Percentiles rank a stretch among this genome's conserved stretches.
phyloP scores from a whole-genome alignment of 2,113 vertebrate species.

The Rattus norvegicus region DNA sequence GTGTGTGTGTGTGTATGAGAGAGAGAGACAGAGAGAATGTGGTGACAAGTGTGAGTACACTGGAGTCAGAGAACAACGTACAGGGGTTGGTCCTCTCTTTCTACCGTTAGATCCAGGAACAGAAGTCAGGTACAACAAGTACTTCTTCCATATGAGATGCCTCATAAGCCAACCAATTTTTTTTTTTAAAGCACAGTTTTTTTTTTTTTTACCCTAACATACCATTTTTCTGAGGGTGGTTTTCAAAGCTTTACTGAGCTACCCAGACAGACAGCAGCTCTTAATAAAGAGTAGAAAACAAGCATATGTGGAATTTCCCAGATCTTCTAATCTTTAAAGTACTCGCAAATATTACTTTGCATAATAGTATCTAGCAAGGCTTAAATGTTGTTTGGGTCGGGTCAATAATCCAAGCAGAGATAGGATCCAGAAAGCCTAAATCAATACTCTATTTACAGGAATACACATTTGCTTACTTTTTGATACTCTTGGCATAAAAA shows the following conservation, averaged over 20 bases:
- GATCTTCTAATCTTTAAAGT: neutral
- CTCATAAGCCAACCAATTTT: too few species aligned
- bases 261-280: neutral
- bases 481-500: neutral
- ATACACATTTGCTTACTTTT: neutral
- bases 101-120: neutral
- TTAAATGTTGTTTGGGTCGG: neutral
- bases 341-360: neutral
- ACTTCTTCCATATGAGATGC: neutral
- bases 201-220: neutral
- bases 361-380: conserved; percentile 4
- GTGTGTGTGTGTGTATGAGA: neutral
- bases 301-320: conserved; percentile 5
- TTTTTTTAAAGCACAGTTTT: neutral
- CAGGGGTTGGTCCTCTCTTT: neutral
- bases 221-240: conserved; percentile 34
- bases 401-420: neutral
- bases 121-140: too few species aligned
- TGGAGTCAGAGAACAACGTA: neutral
- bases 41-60: too few species aligned
- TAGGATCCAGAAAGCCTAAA: neutral
- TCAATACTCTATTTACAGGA: neutral
- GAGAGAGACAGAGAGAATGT: neutral
- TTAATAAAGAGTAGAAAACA: conserved; percentile 43
- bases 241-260: conserved; percentile 2